phyloP scores from a whole-genome alignment of 2,113 vertebrate genomes.

The Cyphomyrus discorhynchus region DNA sequence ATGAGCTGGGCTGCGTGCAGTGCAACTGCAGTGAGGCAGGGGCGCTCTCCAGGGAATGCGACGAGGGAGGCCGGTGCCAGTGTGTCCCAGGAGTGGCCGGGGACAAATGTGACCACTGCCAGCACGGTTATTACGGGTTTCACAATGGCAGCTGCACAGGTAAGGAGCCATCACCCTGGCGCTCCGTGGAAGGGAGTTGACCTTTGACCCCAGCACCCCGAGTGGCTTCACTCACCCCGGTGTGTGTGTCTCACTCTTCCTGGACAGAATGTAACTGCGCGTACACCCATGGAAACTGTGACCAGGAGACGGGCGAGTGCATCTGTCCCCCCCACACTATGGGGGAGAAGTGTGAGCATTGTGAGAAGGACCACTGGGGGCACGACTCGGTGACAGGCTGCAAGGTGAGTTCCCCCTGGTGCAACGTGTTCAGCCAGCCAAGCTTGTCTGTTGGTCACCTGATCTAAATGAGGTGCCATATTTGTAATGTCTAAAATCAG shows the following conservation, averaged over 20 bases:
- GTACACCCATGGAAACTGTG: constrained; percentile 79
- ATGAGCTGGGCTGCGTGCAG: constrained; percentile 61
- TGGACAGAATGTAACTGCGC: constrained; percentile 76
- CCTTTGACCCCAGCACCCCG: neutral
- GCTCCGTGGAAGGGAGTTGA: neutral
- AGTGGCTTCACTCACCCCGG: neutral
- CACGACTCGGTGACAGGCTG: constrained; percentile 68
- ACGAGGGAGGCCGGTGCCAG: constrained; percentile 65
- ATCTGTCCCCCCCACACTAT: constrained; percentile 76
- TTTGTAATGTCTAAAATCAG: neutral
- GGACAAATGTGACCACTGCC: constrained; percentile 86
- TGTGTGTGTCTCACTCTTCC: neutral
- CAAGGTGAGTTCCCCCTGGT: constrained; percentile 58
- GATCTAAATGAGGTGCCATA: neutral
- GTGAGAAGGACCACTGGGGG: constrained; percentile 73
- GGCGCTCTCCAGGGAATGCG: constrained; percentile 64
- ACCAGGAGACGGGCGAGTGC: constrained; percentile 69
- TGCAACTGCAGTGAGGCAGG: constrained; percentile 73
- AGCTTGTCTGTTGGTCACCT: neutral
- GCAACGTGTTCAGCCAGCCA: neutral
- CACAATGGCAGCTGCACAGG: constrained; percentile 68
- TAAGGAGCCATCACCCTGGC: constrained; percentile 44
- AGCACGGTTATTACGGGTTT: constrained; percentile 68
- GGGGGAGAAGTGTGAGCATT: constrained; percentile 70
- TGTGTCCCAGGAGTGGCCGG: constrained; percentile 73